A percentile compares a stretch with the other conserved stretches of the same genome.
These are phyloP conservation scores for Decapterus maruadsi DNA, from an alignment of 2,797 vertebrate genomes.

Conservation along the genomic window DNA sequence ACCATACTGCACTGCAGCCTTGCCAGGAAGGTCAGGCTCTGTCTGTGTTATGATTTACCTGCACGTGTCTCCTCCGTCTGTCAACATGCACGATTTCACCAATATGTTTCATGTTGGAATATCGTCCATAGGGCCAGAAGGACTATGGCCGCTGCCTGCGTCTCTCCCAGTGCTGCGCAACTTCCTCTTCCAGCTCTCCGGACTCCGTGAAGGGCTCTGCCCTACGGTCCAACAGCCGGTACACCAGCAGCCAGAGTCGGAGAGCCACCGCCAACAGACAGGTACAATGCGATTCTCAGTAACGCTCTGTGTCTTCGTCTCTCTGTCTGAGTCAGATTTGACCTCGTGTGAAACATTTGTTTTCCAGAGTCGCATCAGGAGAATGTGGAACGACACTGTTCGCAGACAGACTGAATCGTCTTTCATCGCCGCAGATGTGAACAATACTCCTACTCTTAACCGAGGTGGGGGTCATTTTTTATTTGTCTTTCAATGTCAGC, in stretches of 20 bases:
- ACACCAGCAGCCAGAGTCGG: conserved; percentile 90
- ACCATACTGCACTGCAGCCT: conserved; percentile 93
- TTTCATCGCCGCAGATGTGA: conserved; percentile 93
- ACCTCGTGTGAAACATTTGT: conserved; percentile 46
- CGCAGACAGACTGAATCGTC: conserved; percentile 94
- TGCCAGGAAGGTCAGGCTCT: conserved; percentile 90
- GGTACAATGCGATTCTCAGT: conserved; percentile 48
- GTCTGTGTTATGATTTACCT: conserved; percentile 2
- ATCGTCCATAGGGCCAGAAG: conserved; percentile 88
- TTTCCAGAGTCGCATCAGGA: conserved; percentile 92
- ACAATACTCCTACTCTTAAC: conserved; percentile 94
- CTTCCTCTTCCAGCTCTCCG: conserved; percentile 86
- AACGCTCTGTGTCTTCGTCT: conserved; percentile 8
- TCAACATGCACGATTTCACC: conserved; percentile 6
- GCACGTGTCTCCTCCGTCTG: neutral
- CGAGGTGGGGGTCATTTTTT: conserved; percentile 83
- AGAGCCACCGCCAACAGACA: conserved; percentile 84
- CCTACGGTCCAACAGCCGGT: conserved; percentile 91
- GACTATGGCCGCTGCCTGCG: conserved; percentile 94
- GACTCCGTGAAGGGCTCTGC: conserved; percentile 92
- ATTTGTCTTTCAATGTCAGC: conserved; percentile 14
- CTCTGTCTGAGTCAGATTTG: conserved; percentile 35
- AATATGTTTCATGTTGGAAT: neutral
- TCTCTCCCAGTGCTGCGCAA: conserved; percentile 91
- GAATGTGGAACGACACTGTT: conserved; percentile 97